These are phyloP conservation scores for Paradoxurus hermaphroditus DNA, from an alignment of 2,113 vertebrate genomes.

Conservation along the genomic window DNA sequence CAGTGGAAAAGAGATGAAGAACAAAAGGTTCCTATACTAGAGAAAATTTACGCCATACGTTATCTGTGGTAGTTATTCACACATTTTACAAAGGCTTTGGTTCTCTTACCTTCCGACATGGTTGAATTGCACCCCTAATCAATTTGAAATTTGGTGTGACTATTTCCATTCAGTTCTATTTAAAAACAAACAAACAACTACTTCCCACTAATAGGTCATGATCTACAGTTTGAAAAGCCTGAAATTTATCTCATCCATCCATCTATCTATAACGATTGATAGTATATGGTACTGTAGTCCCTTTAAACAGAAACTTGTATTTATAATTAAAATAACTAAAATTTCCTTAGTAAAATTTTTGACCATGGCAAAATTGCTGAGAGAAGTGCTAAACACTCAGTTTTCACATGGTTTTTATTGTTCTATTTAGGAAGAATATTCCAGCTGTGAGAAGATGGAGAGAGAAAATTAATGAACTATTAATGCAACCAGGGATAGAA, in stretches of 20 bases:
- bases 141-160: background rate
- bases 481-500: background rate
- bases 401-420: constrained; percentile 22
- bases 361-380: background rate
- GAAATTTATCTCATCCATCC: background rate
- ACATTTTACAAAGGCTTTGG: background rate
- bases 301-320: background rate
- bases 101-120: background rate
- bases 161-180: background rate
- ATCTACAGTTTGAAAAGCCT: background rate
- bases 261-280: background rate
- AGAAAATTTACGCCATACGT: background rate
- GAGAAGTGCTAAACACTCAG: constrained; percentile 23
- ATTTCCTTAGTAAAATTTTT: background rate
- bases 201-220: background rate
- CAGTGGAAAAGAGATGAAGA: background rate
- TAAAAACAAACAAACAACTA: background rate
- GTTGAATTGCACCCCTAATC: background rate
- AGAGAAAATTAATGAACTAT: constrained; percentile 12
- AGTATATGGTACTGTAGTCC: background rate
- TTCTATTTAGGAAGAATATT: constrained; percentile 1
- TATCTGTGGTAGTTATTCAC: background rate
- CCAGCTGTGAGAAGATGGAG: background rate
- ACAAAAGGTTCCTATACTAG: background rate
- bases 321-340: background rate